A percentile compares a stretch with the other conserved stretches of the same genome.
These are phyloP conservation scores for Hyphantria cunea DNA, from an alignment of 1,140 invertebrate species.

Conservation along the genomic window DNA sequence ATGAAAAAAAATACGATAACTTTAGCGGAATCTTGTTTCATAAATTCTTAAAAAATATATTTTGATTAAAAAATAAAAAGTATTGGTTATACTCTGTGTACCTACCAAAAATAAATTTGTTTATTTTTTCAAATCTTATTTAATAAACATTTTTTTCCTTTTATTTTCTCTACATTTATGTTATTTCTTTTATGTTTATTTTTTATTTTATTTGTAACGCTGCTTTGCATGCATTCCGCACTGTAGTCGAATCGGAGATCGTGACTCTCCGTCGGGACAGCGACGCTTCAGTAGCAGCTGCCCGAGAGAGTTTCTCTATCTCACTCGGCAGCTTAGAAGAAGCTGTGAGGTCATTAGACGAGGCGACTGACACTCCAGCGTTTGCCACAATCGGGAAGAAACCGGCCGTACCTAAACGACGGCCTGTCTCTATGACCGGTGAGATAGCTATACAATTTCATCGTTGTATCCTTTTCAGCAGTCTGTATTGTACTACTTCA, in stretches of 20 bases:
- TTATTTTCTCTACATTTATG: neutral
- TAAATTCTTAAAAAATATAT: too few species aligned
- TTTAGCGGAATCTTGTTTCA: too few species aligned
- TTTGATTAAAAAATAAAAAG: too few species aligned
- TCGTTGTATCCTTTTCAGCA: too few species aligned
- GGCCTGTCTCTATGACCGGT: conserved; percentile 82
- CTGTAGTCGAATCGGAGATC: conserved; percentile 64
- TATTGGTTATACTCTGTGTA: too few species aligned
- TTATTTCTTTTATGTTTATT: conserved; percentile 1
- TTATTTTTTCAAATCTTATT: too few species aligned
- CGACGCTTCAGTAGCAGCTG: conserved; percentile 60
- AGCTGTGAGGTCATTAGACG: conserved; percentile 68
- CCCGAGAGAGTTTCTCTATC: conserved; percentile 69
- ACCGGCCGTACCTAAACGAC: conserved; percentile 77
- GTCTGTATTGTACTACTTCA: too few species aligned
- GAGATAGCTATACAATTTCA: conserved; percentile 23
- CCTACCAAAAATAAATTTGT: too few species aligned
- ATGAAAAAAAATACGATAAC: too few species aligned
- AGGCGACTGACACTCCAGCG: conserved; percentile 55
- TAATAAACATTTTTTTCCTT: neutral
- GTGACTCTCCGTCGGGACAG: conserved; percentile 65
- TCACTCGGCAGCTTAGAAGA: conserved; percentile 77
- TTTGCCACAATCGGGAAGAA: conserved; percentile 78
- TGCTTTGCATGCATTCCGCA: conserved; percentile 62
- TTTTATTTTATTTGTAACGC: conserved; percentile 33